Evolutionary conservation across 2,113 vertebrate species (phyloP).

Genomic region (Tachysurus fulvidraco): DNA sequence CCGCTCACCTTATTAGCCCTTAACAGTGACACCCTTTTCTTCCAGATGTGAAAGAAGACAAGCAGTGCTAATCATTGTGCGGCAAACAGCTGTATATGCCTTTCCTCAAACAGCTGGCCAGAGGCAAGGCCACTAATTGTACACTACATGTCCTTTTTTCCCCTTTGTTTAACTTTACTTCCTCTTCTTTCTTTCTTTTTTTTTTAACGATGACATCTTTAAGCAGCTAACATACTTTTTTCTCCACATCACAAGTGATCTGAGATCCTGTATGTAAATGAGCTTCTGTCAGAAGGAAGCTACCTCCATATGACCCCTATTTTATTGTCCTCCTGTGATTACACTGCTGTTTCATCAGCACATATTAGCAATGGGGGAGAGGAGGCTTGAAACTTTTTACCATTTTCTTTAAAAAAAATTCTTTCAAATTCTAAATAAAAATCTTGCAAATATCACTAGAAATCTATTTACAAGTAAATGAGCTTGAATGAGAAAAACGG

Average conservation of each 20-base stretch:
- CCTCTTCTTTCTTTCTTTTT: background rate
- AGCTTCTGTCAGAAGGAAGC: background rate
- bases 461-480: background rate
- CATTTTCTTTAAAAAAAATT: no score
- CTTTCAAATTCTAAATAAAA: background rate
- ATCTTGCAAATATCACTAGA: background rate
- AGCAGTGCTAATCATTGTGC: background rate
- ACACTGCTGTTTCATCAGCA: background rate
- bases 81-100: constrained; percentile 14
- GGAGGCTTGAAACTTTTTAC: background rate
- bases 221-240: background rate
- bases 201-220: background rate
- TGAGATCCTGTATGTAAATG: background rate
- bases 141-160: background rate
- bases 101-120: constrained; percentile 17
- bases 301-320: background rate
- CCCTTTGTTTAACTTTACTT: background rate
- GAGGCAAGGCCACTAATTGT: background rate
- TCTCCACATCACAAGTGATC: background rate
- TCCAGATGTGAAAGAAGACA: constrained; percentile 18
- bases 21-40: background rate
- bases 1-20: background rate
- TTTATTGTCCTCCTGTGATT: background rate
- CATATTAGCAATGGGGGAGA: background rate
- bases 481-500: background rate